Conservation (phyloP, 2,888 invertebrate genomes). For the Yponomeuta evonymella region DNA sequence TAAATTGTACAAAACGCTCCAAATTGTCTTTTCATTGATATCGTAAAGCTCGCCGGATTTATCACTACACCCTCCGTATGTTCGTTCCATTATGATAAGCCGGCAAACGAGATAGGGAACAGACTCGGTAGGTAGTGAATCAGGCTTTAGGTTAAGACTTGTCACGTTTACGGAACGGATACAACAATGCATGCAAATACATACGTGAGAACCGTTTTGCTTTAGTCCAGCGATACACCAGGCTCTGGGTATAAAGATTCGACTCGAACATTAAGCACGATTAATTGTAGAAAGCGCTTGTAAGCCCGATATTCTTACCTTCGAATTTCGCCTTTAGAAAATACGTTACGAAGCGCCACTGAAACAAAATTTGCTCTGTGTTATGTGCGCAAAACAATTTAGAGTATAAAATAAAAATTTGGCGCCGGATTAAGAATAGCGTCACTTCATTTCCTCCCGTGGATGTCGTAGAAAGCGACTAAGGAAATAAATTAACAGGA, state of each 20-base stretch:
- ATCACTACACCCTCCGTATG: neutral
- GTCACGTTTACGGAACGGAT: neutral
- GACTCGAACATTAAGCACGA: too few species aligned
- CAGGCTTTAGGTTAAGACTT: neutral
- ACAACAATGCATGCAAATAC: neutral
- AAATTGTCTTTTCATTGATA: constrained; percentile 56
- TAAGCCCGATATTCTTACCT: too few species aligned
- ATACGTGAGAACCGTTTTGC: neutral
- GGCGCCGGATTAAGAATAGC: too few species aligned
- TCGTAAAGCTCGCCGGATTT: neutral
- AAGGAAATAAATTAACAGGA: too few species aligned
- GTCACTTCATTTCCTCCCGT: too few species aligned
- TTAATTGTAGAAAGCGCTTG: too few species aligned
- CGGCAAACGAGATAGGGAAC: neutral
- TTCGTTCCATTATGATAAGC: neutral
- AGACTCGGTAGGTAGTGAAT: neutral
- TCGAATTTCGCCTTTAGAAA: too few species aligned
- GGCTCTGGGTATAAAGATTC: neutral
- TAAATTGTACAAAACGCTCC: constrained; percentile 72
- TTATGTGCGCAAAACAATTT: too few species aligned
- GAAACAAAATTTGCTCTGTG: too few species aligned
- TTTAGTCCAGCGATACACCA: neutral
- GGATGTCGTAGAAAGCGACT: too few species aligned
- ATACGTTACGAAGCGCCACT: too few species aligned
- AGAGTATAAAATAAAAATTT: too few species aligned